phyloP scores from a whole-genome alignment of 2,113 vertebrate genomes.

The Vombatus ursinus region DNA sequence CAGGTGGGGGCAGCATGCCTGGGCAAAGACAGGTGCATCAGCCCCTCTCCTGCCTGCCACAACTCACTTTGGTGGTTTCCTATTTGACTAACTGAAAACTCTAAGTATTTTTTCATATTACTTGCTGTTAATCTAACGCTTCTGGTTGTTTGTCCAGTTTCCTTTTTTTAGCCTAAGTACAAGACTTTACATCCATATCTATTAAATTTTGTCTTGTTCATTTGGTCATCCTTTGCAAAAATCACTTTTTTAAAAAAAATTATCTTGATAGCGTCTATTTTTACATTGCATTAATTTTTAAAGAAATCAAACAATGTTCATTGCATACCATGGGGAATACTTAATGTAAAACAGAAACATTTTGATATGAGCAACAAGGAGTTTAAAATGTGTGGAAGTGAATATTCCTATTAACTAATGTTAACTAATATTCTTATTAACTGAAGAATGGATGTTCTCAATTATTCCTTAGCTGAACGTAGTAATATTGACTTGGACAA shows the following conservation, averaged over 20 bases:
- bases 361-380: background rate
- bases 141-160: background rate
- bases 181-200: background rate
- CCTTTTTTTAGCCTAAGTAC: background rate
- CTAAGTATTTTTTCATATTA: background rate
- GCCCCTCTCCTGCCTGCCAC: background rate
- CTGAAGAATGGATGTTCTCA: background rate
- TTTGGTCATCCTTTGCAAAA: background rate
- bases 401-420: background rate
- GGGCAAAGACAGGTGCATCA: background rate
- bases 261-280: background rate
- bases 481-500: background rate
- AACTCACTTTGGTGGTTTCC: background rate
- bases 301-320: background rate
- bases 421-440: too few relatives aligned
- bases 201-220: background rate
- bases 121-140: background rate
- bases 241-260: background rate
- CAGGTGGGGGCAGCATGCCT: too few relatives aligned
- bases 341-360: background rate
- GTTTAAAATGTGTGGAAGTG: background rate
- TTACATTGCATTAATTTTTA: background rate
- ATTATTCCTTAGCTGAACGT: background rate
- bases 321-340: background rate
- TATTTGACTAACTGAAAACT: background rate